Evolutionary conservation across 2,113 vertebrate genomes (phyloP), one percentile per base, ranked within the genome.

Genomic region (Rhipidura dahli): DNA sequence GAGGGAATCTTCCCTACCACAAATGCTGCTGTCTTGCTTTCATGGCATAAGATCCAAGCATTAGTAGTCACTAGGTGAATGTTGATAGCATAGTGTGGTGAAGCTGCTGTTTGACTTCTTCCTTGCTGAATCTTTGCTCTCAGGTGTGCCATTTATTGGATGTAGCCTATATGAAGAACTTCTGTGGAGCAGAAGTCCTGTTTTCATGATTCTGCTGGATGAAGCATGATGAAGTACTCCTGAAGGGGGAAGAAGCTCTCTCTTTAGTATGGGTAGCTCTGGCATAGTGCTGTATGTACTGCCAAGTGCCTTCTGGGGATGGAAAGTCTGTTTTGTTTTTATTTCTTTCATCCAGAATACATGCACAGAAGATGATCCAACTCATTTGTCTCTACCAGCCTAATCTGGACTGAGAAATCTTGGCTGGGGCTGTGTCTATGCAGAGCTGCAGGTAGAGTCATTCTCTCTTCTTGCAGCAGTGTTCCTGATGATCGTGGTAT

Each of bases 1-100:
- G 79, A 92, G 68, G 81, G 80, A 90, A 91, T 94, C 93, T 96
- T 92, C 87, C 84, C 54, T 77, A 40, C 51, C 61, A 82, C 84
- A 71, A 75, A n/a, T 47, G 65, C 59, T 40, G 47, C 66, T 77
- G 76, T 86, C 80, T 77, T 96, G 75, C 66, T 90, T 92, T 71
- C 68, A 37, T 95, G 81, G 92, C 72, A 2, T 95, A 95, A 96
- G 90, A 54, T 79, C 71, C 40, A 78, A 91, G 78, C 72, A 69
- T 81, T 80, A 92, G 57, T 50, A 84, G 71, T 92, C 59, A 15
- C 71, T 93, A 70, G 84, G 4, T 84, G 79, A 91, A 63, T 72
- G 39, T 82, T 70, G 65, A 49, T 81, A 75, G 53, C 75, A 20
- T 28, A 33, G 61, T 1, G 8, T 23, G 37, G 42, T 9, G 4